Conservation (phyloP, 1,140 invertebrate species). For the Drosophila seguyi region DNA sequence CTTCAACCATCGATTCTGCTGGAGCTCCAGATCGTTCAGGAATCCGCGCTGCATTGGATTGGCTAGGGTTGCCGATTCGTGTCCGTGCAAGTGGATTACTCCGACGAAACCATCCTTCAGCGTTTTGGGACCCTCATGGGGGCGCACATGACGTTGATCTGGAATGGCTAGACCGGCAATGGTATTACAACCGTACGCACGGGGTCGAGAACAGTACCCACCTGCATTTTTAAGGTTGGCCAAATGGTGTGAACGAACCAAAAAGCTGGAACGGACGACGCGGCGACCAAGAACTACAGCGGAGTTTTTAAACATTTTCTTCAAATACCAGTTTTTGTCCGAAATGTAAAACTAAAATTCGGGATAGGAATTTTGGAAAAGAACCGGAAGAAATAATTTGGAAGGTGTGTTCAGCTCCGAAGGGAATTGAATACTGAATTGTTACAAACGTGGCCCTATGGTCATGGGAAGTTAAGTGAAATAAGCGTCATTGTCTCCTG, state of each 20-base stretch:
- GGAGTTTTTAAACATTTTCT: neutral
- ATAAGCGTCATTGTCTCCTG: neutral
- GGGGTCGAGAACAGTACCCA: too few relatives aligned
- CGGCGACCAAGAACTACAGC: neutral
- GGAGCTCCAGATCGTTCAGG: neutral
- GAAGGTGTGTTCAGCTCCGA: neutral
- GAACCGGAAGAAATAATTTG: neutral
- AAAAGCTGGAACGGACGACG: neutral
- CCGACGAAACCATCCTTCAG: too few relatives aligned
- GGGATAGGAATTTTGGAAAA: neutral
- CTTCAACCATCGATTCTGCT: slow-evolving; percentile 2
- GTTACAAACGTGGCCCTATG: neutral
- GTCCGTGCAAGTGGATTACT: too few relatives aligned
- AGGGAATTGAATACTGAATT: neutral
- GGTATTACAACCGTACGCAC: too few relatives aligned
- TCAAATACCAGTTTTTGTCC: neutral
- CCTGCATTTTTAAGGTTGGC: too few relatives aligned
- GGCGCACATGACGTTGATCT: too few relatives aligned
- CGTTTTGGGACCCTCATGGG: too few relatives aligned
- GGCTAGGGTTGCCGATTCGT: too few relatives aligned
- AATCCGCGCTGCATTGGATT: too few relatives aligned
- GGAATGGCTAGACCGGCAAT: too few relatives aligned
- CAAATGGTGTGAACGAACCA: too few relatives aligned
- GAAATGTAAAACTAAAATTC: neutral
- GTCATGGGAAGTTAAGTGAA: neutral